Conservation (phyloP, 2,797 vertebrate species). For the Ibycter americanus region DNA sequence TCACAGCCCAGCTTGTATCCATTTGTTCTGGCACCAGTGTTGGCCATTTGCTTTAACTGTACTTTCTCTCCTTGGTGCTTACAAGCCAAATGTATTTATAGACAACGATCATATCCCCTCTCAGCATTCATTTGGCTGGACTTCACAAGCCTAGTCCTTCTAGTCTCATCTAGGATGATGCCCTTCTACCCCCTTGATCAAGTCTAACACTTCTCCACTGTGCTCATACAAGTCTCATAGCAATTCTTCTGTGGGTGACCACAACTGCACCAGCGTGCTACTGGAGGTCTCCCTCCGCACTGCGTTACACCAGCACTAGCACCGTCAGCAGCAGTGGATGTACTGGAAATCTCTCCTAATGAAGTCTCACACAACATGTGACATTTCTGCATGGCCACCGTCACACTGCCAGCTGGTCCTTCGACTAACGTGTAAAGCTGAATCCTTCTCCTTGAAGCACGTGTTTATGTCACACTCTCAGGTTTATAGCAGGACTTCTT, state of each 20-base stretch:
- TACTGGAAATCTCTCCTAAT: neutral
- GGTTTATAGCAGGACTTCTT: neutral
- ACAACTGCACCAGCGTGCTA: neutral
- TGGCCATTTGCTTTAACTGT: neutral
- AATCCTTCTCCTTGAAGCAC: neutral
- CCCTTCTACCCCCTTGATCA: neutral
- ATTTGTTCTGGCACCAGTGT: neutral
- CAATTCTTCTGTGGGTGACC: neutral
- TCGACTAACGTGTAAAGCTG: accelerated
- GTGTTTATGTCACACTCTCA: neutral
- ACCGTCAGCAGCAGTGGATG: neutral
- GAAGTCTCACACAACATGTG: accelerated
- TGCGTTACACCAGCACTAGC: neutral
- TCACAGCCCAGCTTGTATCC: neutral
- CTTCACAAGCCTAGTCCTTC: neutral
- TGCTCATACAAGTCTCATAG: neutral
- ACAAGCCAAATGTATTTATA: neutral
- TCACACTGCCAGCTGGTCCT: neutral
- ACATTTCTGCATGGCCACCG: accelerated
- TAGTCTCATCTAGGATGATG: neutral
- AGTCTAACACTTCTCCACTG: neutral
- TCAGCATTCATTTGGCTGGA: neutral
- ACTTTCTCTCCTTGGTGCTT: neutral
- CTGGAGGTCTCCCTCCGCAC: neutral
- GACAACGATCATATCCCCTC: accelerated